phyloP scores from a whole-genome alignment of 2,797 vertebrate genomes.

The Aplochiton taeniatus region DNA sequence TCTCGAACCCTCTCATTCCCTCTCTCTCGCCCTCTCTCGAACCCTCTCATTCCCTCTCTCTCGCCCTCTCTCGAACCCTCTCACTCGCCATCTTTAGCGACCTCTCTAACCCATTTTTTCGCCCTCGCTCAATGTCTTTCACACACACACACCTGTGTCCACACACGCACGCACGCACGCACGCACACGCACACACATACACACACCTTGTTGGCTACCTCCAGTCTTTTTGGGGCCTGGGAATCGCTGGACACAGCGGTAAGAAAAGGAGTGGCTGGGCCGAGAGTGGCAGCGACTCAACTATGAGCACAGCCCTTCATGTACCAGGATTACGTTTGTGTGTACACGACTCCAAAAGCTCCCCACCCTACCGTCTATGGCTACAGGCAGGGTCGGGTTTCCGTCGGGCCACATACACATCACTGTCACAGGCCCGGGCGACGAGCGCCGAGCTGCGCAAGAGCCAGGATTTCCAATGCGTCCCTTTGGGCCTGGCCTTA shows the following conservation, averaged over 20 bases:
- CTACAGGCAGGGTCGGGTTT: conserved; percentile 35
- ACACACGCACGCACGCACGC: conserved; percentile 11
- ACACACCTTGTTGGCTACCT: conserved; percentile 2
- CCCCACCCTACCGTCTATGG: conserved; percentile 26
- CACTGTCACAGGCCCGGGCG: conserved; percentile 36
- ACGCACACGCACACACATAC: conserved; percentile 1
- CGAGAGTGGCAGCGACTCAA: conserved; percentile 30
- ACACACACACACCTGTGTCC: neutral
- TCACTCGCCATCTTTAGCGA: neutral
- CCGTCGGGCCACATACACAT: conserved; percentile 50
- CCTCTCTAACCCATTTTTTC: neutral
- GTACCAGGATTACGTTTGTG: conserved; percentile 29
- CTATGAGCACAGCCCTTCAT: conserved; percentile 35
- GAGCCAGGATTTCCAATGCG: conserved; percentile 39
- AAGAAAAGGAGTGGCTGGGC: conserved; percentile 27
- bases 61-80: neutral
- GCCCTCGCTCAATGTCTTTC: neutral
- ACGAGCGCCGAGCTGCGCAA: conserved; percentile 36
- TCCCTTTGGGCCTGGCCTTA: conserved; percentile 3
- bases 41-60: no score
- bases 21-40: neutral
- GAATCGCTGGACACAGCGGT: conserved; percentile 28
- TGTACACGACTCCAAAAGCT: conserved; percentile 33
- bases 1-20: neutral
- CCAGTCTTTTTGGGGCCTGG: conserved; percentile 19